Conservation (phyloP, 1,140 invertebrate genomes). For the Dufourea novaeangliae region DNA sequence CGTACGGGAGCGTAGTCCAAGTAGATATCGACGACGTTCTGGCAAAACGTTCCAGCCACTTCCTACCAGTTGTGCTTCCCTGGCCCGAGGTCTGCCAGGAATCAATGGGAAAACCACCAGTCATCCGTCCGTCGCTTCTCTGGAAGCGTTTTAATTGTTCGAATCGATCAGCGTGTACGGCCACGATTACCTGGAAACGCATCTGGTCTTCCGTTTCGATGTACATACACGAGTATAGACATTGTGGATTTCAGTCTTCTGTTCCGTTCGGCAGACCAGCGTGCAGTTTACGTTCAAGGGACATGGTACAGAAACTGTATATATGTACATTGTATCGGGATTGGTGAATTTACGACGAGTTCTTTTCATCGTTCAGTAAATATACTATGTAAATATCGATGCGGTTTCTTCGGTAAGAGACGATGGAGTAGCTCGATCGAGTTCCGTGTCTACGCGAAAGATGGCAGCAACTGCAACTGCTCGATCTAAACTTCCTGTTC, state of each 20-base stretch:
- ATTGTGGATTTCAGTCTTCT: no score
- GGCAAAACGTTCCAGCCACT: slow-evolving; percentile 69
- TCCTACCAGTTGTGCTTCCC: slow-evolving; percentile 73
- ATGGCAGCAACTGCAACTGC: slow-evolving; percentile 3
- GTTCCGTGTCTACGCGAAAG: background rate
- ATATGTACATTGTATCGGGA: no score
- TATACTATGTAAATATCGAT: no score
- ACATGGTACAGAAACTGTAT: no score
- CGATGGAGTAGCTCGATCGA: background rate
- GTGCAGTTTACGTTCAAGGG: no score
- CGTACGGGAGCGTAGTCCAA: slow-evolving; percentile 50
- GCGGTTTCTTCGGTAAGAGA: background rate
- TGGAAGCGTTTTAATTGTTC: slow-evolving; percentile 52
- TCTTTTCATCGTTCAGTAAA: no score
- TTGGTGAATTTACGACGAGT: no score
- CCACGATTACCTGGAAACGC: no score
- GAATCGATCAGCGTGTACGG: slow-evolving; percentile 44
- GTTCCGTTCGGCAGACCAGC: no score
- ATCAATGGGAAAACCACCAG: slow-evolving; percentile 77
- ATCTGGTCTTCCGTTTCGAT: no score
- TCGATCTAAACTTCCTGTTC: no score
- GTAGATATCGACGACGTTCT: slow-evolving; percentile 78
- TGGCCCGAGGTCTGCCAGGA: slow-evolving; percentile 67
- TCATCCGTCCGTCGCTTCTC: slow-evolving; percentile 14
- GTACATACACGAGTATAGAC: no score